Base-by-base conservation (phyloP, 1,140 invertebrate genomes). In the Proctacanthus coquilletti region DNA sequence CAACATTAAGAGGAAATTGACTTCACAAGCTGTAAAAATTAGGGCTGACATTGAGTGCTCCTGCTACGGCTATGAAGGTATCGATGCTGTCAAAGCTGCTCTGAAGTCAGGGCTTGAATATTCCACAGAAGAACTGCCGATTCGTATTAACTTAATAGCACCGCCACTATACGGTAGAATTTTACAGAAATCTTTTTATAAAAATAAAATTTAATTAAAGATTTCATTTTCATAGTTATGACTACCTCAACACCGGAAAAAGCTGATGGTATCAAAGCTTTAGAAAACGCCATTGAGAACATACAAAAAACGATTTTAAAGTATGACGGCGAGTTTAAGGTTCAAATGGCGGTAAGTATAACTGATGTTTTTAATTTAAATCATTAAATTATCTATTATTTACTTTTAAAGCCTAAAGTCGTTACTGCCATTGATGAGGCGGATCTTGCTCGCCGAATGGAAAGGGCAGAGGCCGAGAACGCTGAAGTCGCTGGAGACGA, bases 81-180 rank as follows among this genome's bases (percentile, higher is more conserved):
- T 99, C 50, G 94, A 98, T 71, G 96, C 96, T 25, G 93, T 99
- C 0, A 98, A 98, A 63, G 70, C 78, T 40, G 92, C 96, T 0
- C 64, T 99, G 3, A 84, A 77, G 61, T 74, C 85, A 55, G 96
- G 96, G 3, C 72, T 98, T n/a, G 77, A 81, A 34, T 69, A 89
- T 25, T 94, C 92, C 3, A 94, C 86, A 5, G 80, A 85, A 50
- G 84, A 91, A 45, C 75, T 98, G 64, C 89, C 89, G 5, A 93
- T 98, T 45, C 96, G 95, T 66, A 99, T 99, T 49, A 98, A 98
- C 67, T 66, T 99, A 34, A 98, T 99, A 59, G 95, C 96, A 23
- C 94, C 96, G 30, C 96, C 96, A 27, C 66, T 94, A 44, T 99
- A 96, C 71, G 80, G 80, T 83, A 69, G 60, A 45, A 47, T 25